Conservation (phyloP, 2,113 vertebrate genomes). For the Scomber japonicus region DNA sequence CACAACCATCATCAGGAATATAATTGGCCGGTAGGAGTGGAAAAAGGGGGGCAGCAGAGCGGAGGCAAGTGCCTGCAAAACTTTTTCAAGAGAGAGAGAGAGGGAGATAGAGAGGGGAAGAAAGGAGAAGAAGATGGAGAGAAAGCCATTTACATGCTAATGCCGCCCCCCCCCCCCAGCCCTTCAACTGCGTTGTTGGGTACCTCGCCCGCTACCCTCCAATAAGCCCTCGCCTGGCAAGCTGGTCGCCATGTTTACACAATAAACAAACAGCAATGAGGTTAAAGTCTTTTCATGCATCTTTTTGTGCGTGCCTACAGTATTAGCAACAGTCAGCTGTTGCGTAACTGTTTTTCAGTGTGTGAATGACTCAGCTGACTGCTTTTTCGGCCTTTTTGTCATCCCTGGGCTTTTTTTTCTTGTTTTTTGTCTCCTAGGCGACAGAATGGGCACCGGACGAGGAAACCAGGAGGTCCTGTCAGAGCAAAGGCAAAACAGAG, state of each 20-base stretch:
- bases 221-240: conserved; percentile 71
- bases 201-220: conserved; percentile 56
- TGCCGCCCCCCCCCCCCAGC: conserved; percentile 66
- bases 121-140: conserved; percentile 48
- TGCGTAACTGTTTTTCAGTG: conserved; percentile 62
- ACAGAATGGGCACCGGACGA: conserved; percentile 97
- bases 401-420: conserved; percentile 61
- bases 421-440: conserved; percentile 89
- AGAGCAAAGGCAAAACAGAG: conserved; percentile 99
- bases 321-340: conserved; percentile 66
- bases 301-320: conserved; percentile 59
- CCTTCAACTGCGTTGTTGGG: conserved; percentile 73
- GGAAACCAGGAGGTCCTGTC: conserved; percentile 96
- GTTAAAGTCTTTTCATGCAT: conserved; percentile 67
- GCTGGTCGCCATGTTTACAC: conserved; percentile 82
- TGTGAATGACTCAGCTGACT: conserved; percentile 56
- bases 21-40: conserved; percentile 65
- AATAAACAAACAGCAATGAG: conserved; percentile 84
- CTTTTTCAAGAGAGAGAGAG: conserved; percentile 52
- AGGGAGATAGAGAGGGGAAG: conserved; percentile 36
- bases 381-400: conserved; percentile 62
- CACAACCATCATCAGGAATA: conserved; percentile 62
- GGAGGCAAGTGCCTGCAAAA: conserved; percentile 57
- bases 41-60: background rate
- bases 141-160: conserved; percentile 86